Evolutionary conservation across 2,113 vertebrate species (phyloP).

Genomic region (Larimichthys polyactis): DNA sequence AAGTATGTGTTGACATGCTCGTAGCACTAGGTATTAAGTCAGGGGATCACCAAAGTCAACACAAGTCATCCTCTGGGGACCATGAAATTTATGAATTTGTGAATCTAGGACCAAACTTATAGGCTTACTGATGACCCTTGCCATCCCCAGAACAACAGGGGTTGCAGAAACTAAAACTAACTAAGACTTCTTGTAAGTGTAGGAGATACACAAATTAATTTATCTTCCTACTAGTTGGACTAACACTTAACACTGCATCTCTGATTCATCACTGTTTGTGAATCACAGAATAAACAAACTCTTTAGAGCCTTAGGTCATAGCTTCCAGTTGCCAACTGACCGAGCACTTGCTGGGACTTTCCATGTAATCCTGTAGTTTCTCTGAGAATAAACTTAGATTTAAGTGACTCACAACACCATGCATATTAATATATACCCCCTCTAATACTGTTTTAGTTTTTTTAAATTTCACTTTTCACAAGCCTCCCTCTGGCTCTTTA

Average conservation of each 20-base stretch:
- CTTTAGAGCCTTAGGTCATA: slow-evolving; percentile 12
- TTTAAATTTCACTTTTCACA: slow-evolving; percentile 5
- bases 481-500: neutral
- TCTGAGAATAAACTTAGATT: slow-evolving; percentile 64
- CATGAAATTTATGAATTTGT: no score
- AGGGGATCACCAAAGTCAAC: neutral
- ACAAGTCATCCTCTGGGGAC: no score
- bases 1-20: no score
- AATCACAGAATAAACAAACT: slow-evolving; percentile 26
- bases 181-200: neutral
- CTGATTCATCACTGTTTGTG: slow-evolving; percentile 26
- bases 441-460: neutral
- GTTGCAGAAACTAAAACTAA: neutral
- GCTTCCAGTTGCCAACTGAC: slow-evolving; percentile 56
- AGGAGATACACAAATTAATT: neutral
- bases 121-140: no score
- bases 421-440: neutral
- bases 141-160: neutral
- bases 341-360: slow-evolving; percentile 73
- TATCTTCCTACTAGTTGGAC: neutral
- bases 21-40: no score
- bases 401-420: slow-evolving; percentile 22
- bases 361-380: slow-evolving; percentile 53
- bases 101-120: no score
- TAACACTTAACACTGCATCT: neutral